Conservation (phyloP, 2,113 vertebrate species). For the Panurus biarmicus region DNA sequence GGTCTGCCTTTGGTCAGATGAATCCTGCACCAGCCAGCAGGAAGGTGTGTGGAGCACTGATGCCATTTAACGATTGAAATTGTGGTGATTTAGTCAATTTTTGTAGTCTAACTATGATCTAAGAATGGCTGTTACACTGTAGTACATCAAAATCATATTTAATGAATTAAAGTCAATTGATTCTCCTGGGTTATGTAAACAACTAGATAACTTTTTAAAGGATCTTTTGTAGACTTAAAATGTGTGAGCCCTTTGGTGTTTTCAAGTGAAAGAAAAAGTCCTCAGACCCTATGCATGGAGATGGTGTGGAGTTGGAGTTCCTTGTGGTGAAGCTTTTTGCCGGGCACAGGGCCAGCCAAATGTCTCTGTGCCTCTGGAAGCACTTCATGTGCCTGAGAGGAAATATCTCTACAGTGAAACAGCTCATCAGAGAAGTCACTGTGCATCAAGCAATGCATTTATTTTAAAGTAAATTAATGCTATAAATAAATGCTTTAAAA, state of each 20-base stretch:
- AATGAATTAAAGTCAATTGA: background rate
- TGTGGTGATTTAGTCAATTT: background rate
- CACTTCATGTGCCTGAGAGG: accelerated
- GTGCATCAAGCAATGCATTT: background rate
- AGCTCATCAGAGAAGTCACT: background rate
- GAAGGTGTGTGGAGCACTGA: background rate
- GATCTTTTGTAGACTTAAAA: background rate
- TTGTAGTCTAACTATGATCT: background rate
- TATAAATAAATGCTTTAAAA: background rate
- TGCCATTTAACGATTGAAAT: background rate
- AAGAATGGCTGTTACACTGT: background rate
- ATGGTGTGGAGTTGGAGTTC: background rate
- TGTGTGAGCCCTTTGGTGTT: background rate
- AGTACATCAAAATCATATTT: background rate
- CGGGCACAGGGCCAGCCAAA: background rate
- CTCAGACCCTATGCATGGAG: background rate
- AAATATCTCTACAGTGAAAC: background rate
- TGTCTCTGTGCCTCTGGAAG: background rate
- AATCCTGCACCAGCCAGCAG: background rate
- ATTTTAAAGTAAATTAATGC: background rate
- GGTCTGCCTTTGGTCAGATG: background rate
- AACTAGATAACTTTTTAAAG: background rate
- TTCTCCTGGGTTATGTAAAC: background rate
- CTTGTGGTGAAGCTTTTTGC: background rate
- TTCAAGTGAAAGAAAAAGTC: background rate